These are phyloP conservation scores for Nymphalis c-album DNA, from an alignment of 2,888 invertebrate species.

Conservation along the genomic window DNA sequence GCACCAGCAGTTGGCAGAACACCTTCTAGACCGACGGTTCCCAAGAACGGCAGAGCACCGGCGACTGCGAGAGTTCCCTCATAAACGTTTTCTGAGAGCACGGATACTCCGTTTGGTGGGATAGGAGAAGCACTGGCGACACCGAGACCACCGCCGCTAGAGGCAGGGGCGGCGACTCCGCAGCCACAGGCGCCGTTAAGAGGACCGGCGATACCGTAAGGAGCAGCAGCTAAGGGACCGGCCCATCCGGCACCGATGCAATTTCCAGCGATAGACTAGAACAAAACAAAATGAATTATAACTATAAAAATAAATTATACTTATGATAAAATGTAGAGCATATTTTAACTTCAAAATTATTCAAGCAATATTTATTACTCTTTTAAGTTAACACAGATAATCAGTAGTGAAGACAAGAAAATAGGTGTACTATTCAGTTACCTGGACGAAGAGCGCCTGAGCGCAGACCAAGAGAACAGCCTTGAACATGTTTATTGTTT, in stretches of 20 bases:
- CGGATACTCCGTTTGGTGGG: conserved; percentile 42
- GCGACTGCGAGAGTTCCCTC: conserved; percentile 45
- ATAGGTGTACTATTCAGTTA: too few relatives aligned
- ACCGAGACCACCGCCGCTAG: conserved; percentile 41
- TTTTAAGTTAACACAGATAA: background rate
- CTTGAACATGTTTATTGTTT: too few relatives aligned
- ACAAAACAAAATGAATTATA: conserved; percentile 3
- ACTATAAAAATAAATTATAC: too few relatives aligned
- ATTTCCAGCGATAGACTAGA: conserved; percentile 41
- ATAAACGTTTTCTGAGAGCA: conserved; percentile 47
- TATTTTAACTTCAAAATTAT: background rate
- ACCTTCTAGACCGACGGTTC: conserved; percentile 44
- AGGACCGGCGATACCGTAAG: conserved; percentile 6
- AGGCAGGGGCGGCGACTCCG: conserved; percentile 35
- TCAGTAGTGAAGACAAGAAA: too few relatives aligned
- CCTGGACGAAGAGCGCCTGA: background rate
- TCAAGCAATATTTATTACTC: background rate
- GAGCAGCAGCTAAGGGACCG: conserved; percentile 19
- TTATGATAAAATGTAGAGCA: background rate
- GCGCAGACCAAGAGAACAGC: too few relatives aligned
- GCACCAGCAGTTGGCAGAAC: too few relatives aligned
- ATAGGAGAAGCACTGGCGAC: conserved; percentile 47
- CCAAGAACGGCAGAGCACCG: conserved; percentile 47
- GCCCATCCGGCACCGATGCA: conserved; percentile 30
- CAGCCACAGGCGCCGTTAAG: background rate